Conservation (phyloP, 35 echinoderm and acorn worm species). For the Patiria miniata region DNA sequence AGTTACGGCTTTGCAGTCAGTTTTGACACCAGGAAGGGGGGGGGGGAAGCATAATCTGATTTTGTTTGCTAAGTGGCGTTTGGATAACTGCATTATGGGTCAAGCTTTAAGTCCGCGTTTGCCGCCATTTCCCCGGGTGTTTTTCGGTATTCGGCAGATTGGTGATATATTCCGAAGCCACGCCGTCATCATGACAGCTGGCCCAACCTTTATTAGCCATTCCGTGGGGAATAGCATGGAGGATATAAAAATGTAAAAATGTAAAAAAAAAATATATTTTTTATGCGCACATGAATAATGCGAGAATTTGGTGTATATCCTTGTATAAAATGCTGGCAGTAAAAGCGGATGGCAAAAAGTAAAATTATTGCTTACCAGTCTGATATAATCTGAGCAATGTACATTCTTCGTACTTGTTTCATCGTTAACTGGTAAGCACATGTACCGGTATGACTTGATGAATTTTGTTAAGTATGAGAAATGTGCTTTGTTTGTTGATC, state of each 20-base stretch:
- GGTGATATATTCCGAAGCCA: background rate
- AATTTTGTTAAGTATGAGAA: too few species aligned
- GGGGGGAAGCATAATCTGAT: background rate
- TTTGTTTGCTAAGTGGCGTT: constrained; percentile 19
- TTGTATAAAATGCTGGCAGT: too few species aligned
- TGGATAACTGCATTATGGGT: constrained; percentile 28
- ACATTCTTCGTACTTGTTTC: too few species aligned
- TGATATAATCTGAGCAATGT: too few species aligned
- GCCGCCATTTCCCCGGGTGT: background rate
- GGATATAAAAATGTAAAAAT: background rate
- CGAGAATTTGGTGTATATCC: too few species aligned
- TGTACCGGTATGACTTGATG: too few species aligned
- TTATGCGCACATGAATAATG: too few species aligned
- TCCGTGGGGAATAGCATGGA: background rate
- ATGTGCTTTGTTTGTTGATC: too few species aligned
- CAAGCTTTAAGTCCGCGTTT: background rate
- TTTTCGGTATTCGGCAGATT: background rate
- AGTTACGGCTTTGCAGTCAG: constrained; percentile 5
- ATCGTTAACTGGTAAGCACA: too few species aligned
- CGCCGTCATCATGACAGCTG: background rate
- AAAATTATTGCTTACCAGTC: too few species aligned
- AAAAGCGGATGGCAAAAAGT: too few species aligned
- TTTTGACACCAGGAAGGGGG: constrained; percentile 1
- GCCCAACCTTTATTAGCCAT: background rate
- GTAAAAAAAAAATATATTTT: too few species aligned